Conservation (phyloP, 53 echinoderm and acorn worm species). For the Holothuria scabra region DNA sequence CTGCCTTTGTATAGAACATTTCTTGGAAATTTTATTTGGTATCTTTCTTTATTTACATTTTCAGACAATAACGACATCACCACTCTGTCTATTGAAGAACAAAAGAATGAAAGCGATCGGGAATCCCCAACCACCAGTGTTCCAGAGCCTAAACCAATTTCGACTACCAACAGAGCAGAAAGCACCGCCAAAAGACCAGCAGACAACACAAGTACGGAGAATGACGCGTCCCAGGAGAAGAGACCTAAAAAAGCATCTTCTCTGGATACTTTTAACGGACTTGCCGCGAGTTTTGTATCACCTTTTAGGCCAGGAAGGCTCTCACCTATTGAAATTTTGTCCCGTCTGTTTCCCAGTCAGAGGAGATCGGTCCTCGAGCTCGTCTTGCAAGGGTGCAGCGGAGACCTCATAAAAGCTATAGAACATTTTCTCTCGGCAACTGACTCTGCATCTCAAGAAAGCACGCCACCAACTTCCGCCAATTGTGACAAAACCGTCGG, state of each 20-base stretch:
- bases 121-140: conserved; percentile 79
- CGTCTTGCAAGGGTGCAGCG: conserved; percentile 96
- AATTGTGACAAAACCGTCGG: conserved; percentile 15
- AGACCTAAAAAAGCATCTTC: conserved; percentile 56
- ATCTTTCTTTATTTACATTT: conserved; percentile 38
- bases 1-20: too few relatives aligned
- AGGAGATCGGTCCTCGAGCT: conserved; percentile 90
- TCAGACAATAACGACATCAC: conserved; percentile 57
- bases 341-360: conserved; percentile 89
- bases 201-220: conserved; percentile 22
- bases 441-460: conserved; percentile 49
- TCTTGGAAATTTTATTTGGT: background rate
- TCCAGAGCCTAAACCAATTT: conserved; percentile 57
- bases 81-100: conserved; percentile 46
- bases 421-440: conserved; percentile 94
- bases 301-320: conserved; percentile 92
- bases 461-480: background rate
- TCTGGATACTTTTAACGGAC: conserved; percentile 84
- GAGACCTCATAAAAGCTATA: conserved; percentile 95
- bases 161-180: conserved; percentile 29
- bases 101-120: conserved; percentile 74
- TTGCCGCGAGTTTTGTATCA: conserved; percentile 90
- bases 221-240: conserved; percentile 42
- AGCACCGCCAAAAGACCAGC: conserved; percentile 14
- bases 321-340: conserved; percentile 92